Evolutionary conservation across 2,797 vertebrate genomes (phyloP).

Genomic region (Phyllotis vaccarum): DNA sequence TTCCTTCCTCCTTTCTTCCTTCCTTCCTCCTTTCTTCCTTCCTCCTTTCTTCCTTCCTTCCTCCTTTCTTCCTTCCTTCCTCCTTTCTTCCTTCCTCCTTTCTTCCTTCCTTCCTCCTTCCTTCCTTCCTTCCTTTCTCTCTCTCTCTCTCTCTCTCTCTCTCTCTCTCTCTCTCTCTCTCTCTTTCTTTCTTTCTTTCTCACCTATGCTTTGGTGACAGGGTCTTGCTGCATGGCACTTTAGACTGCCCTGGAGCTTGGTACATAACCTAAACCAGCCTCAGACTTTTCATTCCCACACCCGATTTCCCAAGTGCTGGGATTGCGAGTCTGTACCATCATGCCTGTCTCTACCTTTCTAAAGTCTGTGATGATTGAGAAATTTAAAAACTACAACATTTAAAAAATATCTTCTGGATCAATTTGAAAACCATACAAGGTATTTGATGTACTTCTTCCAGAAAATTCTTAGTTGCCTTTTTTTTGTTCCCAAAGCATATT

Average conservation of each 20-base stretch:
- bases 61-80: too few species aligned
- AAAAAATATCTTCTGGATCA: slow-evolving; percentile 12
- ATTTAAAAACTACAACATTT: not conserved
- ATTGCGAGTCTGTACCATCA: not conserved
- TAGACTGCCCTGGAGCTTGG: not conserved
- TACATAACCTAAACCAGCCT: not conserved
- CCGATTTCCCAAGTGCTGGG: not conserved
- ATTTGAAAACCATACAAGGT: not conserved
- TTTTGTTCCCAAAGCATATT: slow-evolving; percentile 15
- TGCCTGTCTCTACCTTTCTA: not conserved
- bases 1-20: too few species aligned
- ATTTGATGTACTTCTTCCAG: not conserved
- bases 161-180: too few species aligned
- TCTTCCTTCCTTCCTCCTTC: too few species aligned
- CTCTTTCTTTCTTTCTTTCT: too few species aligned
- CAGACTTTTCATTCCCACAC: too few species aligned
- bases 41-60: too few species aligned
- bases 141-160: too few species aligned
- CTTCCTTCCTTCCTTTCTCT: too few species aligned
- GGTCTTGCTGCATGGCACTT: not conserved
- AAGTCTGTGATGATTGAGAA: not conserved
- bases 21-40: too few species aligned
- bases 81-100: too few species aligned
- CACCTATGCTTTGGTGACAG: not conserved
- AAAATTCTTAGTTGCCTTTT: not conserved